Percentiles rank a stretch among this genome's conserved stretches.
phyloP scores from a whole-genome alignment of 2,113 vertebrate genomes.

The Falcunculus frontatus region DNA sequence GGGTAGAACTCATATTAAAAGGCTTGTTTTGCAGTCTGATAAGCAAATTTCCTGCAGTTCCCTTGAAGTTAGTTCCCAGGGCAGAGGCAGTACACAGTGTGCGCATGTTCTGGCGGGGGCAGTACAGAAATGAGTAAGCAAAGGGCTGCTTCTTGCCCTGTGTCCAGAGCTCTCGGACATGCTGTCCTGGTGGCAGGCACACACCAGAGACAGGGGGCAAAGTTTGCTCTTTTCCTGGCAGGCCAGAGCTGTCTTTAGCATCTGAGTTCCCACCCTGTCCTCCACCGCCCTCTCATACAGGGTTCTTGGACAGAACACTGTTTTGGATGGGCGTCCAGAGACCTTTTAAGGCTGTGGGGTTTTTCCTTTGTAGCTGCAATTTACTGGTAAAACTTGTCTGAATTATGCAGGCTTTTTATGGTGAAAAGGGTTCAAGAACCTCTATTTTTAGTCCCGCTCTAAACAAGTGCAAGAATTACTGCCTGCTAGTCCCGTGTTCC shows the following conservation, averaged over 20 bases:
- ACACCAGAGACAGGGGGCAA: neutral
- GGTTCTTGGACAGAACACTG: neutral
- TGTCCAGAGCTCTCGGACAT: neutral
- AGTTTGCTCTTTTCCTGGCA: neutral
- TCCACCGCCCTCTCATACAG: accelerated
- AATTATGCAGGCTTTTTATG: neutral
- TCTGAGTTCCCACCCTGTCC: neutral
- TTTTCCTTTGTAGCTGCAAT: neutral
- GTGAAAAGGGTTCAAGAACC: neutral
- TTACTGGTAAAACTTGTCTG: slow-evolving; percentile 17
- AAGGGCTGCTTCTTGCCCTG: neutral
- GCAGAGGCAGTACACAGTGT: neutral
- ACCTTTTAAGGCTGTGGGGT: slow-evolving; percentile 12
- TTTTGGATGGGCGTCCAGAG: slow-evolving; percentile 19
- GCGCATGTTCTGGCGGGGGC: accelerated
- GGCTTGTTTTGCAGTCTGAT: neutral
- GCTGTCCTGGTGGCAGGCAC: neutral
- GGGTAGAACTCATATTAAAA: neutral
- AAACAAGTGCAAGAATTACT: slow-evolving; percentile 5
- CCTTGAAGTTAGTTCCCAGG: neutral
- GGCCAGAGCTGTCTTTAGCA: neutral
- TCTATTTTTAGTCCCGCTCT: slow-evolving; percentile 33
- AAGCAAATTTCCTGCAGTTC: neutral
- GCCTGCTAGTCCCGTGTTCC: neutral
- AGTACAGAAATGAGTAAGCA: neutral